Evolutionary conservation across 2,888 invertebrate species (phyloP).

Genomic region (Mythimna loreyi): DNA sequence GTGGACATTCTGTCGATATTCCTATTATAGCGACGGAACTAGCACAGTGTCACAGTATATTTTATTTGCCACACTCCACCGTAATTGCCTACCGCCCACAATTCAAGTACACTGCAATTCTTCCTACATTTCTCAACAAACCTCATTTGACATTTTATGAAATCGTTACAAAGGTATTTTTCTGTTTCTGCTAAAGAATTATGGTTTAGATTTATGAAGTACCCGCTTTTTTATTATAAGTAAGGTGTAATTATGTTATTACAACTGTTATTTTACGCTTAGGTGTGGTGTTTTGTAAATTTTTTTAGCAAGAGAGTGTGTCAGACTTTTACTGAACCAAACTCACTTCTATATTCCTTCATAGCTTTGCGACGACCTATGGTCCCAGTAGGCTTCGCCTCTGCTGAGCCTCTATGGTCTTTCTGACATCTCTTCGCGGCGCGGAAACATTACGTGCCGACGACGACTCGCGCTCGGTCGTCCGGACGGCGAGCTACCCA

Average conservation of each 20-base stretch:
- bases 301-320: too few relatives aligned
- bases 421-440: too few relatives aligned
- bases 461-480: too few relatives aligned
- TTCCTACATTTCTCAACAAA: slow-evolving; percentile 50
- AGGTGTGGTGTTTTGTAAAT: slow-evolving; percentile 6
- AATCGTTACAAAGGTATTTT: slow-evolving; percentile 52
- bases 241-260: slow-evolving; percentile 42
- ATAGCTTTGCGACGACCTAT: too few relatives aligned
- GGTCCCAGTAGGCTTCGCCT: too few relatives aligned
- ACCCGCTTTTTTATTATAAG: slow-evolving; percentile 27
- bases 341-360: too few relatives aligned
- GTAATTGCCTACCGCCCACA: slow-evolving; percentile 60
- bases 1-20: slow-evolving; percentile 30
- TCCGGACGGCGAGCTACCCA: not conserved
- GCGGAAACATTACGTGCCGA: too few relatives aligned
- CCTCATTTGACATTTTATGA: slow-evolving; percentile 55
- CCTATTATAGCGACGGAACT: not conserved
- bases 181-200: slow-evolving; percentile 36
- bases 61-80: slow-evolving; percentile 52
- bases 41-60: slow-evolving; percentile 37
- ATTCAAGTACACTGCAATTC: slow-evolving; percentile 50
- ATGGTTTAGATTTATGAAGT: slow-evolving; percentile 50
- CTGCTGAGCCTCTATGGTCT: too few relatives aligned
- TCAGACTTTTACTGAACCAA: too few relatives aligned
- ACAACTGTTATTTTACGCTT: slow-evolving; percentile 33